Evolutionary conservation across 2,113 vertebrate genomes (phyloP), one percentile per base, ranked within the genome.

Genomic region (Hippocampus mohnikei): DNA sequence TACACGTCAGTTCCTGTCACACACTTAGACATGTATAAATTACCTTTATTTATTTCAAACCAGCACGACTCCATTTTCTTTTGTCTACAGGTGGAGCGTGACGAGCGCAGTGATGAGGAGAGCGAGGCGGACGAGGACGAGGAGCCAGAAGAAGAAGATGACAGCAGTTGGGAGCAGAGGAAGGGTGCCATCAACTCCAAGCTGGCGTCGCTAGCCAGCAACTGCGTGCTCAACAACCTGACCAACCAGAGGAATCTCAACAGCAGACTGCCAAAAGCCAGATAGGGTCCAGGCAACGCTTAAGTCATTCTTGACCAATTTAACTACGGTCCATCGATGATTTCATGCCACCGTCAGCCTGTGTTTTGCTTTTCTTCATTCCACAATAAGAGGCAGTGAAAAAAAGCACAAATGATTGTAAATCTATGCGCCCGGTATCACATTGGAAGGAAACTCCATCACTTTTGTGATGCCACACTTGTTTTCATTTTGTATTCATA

Each of bases 81-180:
- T 50, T 20, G 8, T 41, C 9, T 23, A 9, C 56, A 99, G 96
- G 92, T 97, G 84, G 93, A 93, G 42, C 92, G 92, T 46, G 97
- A 99, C 50, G 92, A 95, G 69, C 93, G 97, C 46, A 99, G 97
- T 11, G 96, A 99, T 60, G 92, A 89, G 15, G 97, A 99, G 60
- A 96, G 92, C 74, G 93, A 93, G 13, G 92, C 81, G 59, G 95
- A 95, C 16, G 87, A 95, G 9, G 88, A 88, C 1, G 94, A 95
- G 25, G 72, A 87, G 42, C 77, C 77, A 15, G 86, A 80, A 23
- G 85, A 80, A 4, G 84, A 88, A 25, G 67, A 78, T 3, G 3
- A 82, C 18, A 71, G 65, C 52, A 81, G 72, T 78, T 86, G 84
- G 87, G 82, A 88, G 55, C 79, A 86, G 52, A 88, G 90, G 73